Evolutionary conservation across 2,888 invertebrate species (phyloP), one percentile per base, ranked within the genome.

Genomic region (Xestoiulus laeticollis): DNA sequence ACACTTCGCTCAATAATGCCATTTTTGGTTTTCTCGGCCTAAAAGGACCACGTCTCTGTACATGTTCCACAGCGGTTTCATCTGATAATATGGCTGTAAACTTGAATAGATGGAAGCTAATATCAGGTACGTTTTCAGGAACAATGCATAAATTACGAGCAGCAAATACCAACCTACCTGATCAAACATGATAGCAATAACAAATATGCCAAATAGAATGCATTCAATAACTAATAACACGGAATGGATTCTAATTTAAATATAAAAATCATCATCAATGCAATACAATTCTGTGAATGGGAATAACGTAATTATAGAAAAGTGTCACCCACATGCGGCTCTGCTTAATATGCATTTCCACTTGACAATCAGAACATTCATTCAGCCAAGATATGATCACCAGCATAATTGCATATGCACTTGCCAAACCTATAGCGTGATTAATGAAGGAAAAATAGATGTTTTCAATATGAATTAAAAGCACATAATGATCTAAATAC

Each of bases 181-280:
- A 93, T 97, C 97, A 90, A 96, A 95, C 92, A 97, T 94, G 89
- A 98, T 96, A 82, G 96, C 96, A 88, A 96, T 93, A 22, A 97
- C 97, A 92, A 97, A 97, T 91, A 98, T 94, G 12, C 97, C 97
- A 92, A 97, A 98, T 38, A 98, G 92, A 10, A 95, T 94, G 88
- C 96, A 95, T 92, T 97, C 97, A 92, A 97, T 92, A 88, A 96
- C 93, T 89, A 97, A 92, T 90, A 96, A 94, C 86, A 97, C 95
- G 90, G 96, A 95, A 92, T 97, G 97, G 90, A 97, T 94, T 92
- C 96, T 96, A 92, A 48, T 48, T 44, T 48, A 19, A 86, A 22
- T 6, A 86, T 22, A 43, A 26, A 68, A 8, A n/a, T 3, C 16
- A 85, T 1, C 33, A 85, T 43, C 2, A 43, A 48, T 38, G 68